phyloP scores from a whole-genome alignment of 2,888 invertebrate genomes.

The Plemyria rubiginata region DNA sequence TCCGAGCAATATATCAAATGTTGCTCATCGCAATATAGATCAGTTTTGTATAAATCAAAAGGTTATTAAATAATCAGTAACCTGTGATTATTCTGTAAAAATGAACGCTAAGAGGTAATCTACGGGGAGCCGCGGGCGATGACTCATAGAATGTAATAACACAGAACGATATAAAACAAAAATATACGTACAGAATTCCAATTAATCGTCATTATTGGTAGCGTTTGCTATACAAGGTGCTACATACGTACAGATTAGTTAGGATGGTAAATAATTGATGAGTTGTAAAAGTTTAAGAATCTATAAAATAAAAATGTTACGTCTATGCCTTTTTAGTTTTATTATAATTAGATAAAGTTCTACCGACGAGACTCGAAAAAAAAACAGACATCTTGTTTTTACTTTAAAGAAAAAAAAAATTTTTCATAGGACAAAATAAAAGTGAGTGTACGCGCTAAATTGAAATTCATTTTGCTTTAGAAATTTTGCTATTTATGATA shows the following conservation, averaged over 20 bases:
- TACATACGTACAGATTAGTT: neutral
- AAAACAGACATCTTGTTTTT: no score
- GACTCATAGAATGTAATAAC: conserved; percentile 49
- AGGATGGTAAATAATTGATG: neutral
- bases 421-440: no score
- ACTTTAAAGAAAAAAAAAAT: no score
- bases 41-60: conserved; percentile 57
- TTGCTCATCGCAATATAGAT: conserved; percentile 52
- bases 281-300: neutral
- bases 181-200: conserved; percentile 59
- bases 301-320: no score
- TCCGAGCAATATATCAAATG: conserved; percentile 43
- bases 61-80: conserved; percentile 51
- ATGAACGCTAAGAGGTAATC: conserved; percentile 51
- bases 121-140: conserved; percentile 49
- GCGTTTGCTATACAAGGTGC: conserved; percentile 46
- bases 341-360: no score
- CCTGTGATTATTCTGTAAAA: conserved; percentile 56
- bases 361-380: no score
- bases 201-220: conserved; percentile 72
- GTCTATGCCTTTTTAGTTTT: no score
- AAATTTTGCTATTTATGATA: no score
- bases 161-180: conserved; percentile 60
- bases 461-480: no score
- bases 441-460: no score